Percentiles rank a stretch among this genome's conserved stretches.
Conservation (phyloP, 92 coral and sea anemone genomes). For the Epizoanthus scotinus region DNA sequence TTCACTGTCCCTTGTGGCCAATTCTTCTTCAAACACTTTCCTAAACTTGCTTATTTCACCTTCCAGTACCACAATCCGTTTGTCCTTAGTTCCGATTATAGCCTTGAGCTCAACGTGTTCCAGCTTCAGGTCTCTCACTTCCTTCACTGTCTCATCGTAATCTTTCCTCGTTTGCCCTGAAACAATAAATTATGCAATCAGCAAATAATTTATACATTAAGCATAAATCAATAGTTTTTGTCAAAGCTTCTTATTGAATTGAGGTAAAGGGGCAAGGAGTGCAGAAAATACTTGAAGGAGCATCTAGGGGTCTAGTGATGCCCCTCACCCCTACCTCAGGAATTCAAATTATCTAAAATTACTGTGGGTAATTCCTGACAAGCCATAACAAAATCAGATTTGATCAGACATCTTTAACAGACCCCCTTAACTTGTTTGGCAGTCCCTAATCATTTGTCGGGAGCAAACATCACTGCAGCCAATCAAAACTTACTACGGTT, state of each 20-base stretch:
- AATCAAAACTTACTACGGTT: too few species aligned
- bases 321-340: too few species aligned
- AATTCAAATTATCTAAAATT: too few species aligned
- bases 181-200: conserved; percentile 13
- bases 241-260: background rate
- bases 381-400: too few species aligned
- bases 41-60: conserved; percentile 67
- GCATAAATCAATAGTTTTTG: background rate
- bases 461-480: too few species aligned
- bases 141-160: conserved; percentile 48
- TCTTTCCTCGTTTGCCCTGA: conserved; percentile 63
- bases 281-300: too few species aligned
- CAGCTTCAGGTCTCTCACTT: conserved; percentile 60
- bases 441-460: too few species aligned
- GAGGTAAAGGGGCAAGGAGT: too few species aligned
- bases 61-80: conserved; percentile 74
- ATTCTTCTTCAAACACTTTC: conserved; percentile 67
- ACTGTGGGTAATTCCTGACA: too few species aligned
- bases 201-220: background rate
- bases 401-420: too few species aligned
- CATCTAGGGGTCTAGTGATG: too few species aligned
- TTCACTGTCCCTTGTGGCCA: conserved; percentile 63
- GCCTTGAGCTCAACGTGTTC: conserved; percentile 82
- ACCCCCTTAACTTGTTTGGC: too few species aligned
- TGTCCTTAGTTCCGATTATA: conserved; percentile 76